Conservation (phyloP, 2,888 invertebrate genomes). For the Phoenoteleia sp. region DNA sequence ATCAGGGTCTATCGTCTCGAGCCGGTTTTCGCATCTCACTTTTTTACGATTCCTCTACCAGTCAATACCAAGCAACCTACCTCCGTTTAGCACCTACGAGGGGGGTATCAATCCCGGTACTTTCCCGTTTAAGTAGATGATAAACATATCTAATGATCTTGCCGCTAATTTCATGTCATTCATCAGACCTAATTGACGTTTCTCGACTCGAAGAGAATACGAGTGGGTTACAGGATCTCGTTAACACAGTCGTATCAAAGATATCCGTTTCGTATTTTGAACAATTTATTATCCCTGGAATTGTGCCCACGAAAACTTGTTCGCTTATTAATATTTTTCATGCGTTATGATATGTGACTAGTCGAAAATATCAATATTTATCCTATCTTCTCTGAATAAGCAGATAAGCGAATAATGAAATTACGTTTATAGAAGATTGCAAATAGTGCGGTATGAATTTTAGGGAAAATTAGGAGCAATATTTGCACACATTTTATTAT, state of each 20-base stretch:
- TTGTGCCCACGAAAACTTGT: neutral
- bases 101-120: constrained; percentile 63
- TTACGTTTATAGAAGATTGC: no score
- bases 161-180: constrained; percentile 69
- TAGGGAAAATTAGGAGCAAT: no score
- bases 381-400: no score
- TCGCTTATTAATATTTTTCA: neutral
- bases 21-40: constrained; percentile 83
- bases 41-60: constrained; percentile 75
- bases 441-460: no score
- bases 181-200: constrained; percentile 70
- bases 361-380: no score
- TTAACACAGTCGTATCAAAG: constrained; percentile 33
- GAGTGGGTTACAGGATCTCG: constrained; percentile 46
- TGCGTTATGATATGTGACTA: no score
- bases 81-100: constrained; percentile 71
- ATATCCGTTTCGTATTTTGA: constrained; percentile 39
- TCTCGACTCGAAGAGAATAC: constrained; percentile 51
- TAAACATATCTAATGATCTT: constrained; percentile 72
- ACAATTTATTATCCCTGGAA: constrained; percentile 31
- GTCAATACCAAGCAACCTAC: constrained; percentile 66
- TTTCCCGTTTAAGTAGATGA: constrained; percentile 70
- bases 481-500: no score
- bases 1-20: constrained; percentile 80
- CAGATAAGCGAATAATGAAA: no score